phyloP scores from a whole-genome alignment of 2,888 invertebrate species.

The Dasypolia templi region DNA sequence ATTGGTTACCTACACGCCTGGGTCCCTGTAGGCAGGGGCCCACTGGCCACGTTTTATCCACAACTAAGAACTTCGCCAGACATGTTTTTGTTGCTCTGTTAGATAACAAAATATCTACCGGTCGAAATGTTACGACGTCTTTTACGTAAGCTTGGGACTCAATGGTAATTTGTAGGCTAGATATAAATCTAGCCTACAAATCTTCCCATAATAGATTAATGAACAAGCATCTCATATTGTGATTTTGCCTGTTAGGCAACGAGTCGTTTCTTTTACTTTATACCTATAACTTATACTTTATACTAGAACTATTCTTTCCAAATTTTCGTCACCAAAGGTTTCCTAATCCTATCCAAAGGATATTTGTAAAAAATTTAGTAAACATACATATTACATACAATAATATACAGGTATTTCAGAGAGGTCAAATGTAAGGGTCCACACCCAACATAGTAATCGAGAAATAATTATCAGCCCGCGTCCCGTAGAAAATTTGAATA shows the following conservation, averaged over 20 bases:
- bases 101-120: conserved; percentile 54
- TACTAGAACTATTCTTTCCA: neutral
- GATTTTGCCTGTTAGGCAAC: neutral
- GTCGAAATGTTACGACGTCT: conserved; percentile 19
- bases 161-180: conserved; percentile 21
- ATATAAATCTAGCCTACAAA: neutral
- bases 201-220: no score
- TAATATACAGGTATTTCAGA: no score
- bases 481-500: no score
- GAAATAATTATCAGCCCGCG: no score
- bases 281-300: no score
- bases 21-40: neutral
- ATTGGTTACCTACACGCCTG: neutral
- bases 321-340: neutral
- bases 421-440: no score
- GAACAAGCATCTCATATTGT: neutral
- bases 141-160: neutral
- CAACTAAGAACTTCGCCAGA: conserved; percentile 46
- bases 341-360: neutral
- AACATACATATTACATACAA: no score
- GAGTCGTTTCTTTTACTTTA: neutral
- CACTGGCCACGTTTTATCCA: conserved; percentile 43
- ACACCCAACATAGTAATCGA: no score
- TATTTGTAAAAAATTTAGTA: neutral
- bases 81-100: conserved; percentile 54